These are phyloP conservation scores for Urocolius indicus DNA, from an alignment of 2,113 vertebrate genomes.

Conservation along the genomic window DNA sequence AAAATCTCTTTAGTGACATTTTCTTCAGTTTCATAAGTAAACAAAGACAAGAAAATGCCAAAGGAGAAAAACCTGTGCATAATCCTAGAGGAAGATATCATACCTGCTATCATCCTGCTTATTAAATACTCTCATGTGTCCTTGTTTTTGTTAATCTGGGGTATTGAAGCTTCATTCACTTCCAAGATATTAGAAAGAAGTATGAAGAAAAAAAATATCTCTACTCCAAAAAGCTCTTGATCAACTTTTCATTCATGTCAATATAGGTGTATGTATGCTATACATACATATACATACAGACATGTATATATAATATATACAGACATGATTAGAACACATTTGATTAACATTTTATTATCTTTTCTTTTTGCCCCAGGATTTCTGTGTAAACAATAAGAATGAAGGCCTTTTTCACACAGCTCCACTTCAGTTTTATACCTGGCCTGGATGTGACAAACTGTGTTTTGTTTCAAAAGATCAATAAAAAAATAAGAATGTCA, in stretches of 20 bases:
- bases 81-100: background rate
- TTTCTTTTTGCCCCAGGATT: background rate
- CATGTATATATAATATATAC: accelerated
- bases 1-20: background rate
- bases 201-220: background rate
- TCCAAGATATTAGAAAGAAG: background rate
- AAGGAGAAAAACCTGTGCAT: background rate
- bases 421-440: background rate
- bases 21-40: background rate
- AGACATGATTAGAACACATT: background rate
- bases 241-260: background rate
- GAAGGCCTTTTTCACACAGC: background rate
- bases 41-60: background rate
- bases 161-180: background rate
- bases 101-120: background rate
- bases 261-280: background rate
- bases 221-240: background rate
- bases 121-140: background rate
- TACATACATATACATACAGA: background rate
- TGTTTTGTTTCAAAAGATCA: background rate
- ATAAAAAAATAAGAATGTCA: background rate
- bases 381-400: background rate
- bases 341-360: background rate
- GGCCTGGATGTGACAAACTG: background rate
- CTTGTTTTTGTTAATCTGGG: background rate